These are phyloP conservation scores for Beroe forskalii DNA, from an alignment of 37 sponge, comb jelly and placozoan species.

Conservation along the genomic window DNA sequence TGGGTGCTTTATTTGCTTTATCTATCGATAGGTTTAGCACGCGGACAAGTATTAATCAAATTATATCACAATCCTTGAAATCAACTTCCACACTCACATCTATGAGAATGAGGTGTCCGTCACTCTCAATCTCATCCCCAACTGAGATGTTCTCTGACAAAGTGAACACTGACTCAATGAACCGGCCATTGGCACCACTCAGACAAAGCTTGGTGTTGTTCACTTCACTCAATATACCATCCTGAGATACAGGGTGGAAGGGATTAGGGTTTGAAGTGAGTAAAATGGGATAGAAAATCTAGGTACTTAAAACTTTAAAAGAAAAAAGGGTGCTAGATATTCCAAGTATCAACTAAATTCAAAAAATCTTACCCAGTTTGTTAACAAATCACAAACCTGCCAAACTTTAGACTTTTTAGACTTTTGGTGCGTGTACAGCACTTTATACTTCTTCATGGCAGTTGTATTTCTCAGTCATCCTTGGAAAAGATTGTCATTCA, in stretches of 20 bases:
- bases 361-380: too few species aligned
- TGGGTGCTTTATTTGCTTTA: too few species aligned
- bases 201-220: constrained; percentile 12
- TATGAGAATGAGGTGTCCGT: constrained; percentile 46
- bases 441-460: constrained; percentile 8
- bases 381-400: constrained; percentile 7
- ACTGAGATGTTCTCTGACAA: background rate
- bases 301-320: too few species aligned
- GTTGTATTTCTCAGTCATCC: background rate
- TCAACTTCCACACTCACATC: too few species aligned
- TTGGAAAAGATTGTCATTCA: too few species aligned
- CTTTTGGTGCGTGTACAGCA: constrained; percentile 51
- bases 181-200: background rate
- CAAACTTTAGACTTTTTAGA: constrained; percentile 58
- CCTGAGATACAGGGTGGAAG: background rate
- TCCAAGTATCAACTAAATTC: too few species aligned
- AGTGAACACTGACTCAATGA: constrained; percentile 31
- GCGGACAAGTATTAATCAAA: too few species aligned
- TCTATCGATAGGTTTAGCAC: too few species aligned
- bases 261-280: too few species aligned
- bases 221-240: constrained; percentile 36
- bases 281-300: too few species aligned
- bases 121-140: constrained; percentile 58
- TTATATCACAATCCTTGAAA: too few species aligned
- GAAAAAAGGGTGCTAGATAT: too few species aligned